Base-by-base conservation (phyloP, 1,140 invertebrate species). In the Heterodera carotae region DNA sequence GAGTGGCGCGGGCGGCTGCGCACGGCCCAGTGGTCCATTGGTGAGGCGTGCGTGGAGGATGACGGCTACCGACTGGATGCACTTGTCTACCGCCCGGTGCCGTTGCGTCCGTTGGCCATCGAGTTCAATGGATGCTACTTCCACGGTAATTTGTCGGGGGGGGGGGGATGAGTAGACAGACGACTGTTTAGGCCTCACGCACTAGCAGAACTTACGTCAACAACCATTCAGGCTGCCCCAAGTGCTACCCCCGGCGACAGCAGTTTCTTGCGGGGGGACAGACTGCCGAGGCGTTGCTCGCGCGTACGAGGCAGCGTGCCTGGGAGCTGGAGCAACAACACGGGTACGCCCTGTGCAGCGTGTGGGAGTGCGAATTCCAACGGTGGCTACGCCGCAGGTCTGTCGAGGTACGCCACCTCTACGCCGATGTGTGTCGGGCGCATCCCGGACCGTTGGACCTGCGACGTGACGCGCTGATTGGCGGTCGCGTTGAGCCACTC, bases 361-460 rank as follows among this genome's bases (percentile, higher is more conserved):
- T 53, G 18, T 43, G 39, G 39, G 39, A 43, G 39, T 43, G 39
- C 39, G 39, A 6, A 0, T 43, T 43, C 39, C 39, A 43, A 12
- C 39, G 39, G 39, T 43, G 39, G 39, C 39, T 43, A 12, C 39
- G 39, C 39, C 39, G 39, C 86, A 97, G 93, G 68, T 95, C 92
- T 81, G 97, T 92, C 84, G 96, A 93, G 68, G 93, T 94, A 80
- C 95, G 92, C 76, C 97, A 90, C 79, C 94, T 91, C 8, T 84
- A 43, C 33, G 77, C 56, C 1, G 69, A 33, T 8, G 82, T 39
- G 18, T 74, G 74, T n/a, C 84, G 53, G 78, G 75, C 81, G 39
- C 6, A 8, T 3, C 48, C 48, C 48, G 48, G 48, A 8, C 48
- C 48, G 48, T 18, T 53, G 48, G 48, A 53, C 18, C 18, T 53